A percentile compares a stretch with the other conserved stretches of the same genome.
Evolutionary conservation across 2,797 vertebrate species (phyloP).

Genomic region (Xenops minutus): DNA sequence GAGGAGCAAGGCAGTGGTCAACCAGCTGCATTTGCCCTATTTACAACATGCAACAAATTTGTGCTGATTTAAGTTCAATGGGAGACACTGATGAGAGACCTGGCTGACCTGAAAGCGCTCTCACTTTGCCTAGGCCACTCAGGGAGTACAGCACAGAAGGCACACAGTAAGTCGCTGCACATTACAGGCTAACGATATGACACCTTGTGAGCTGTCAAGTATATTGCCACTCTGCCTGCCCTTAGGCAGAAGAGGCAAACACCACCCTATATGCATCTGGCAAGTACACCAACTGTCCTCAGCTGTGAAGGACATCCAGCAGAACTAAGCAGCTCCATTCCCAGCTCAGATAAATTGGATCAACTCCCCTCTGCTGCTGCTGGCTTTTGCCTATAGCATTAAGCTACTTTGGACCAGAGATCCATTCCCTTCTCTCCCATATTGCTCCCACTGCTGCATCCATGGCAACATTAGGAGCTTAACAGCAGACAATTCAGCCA

Average conservation of each 20-base stretch:
- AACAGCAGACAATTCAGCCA: not conserved
- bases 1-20: not conserved
- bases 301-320: not conserved
- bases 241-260: slow-evolving; percentile 20
- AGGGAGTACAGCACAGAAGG: not conserved
- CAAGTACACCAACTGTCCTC: not conserved
- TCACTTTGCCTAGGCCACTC: not conserved
- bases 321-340: slow-evolving; percentile 3
- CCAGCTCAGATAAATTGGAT: slow-evolving; percentile 19
- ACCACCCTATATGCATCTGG: not conserved
- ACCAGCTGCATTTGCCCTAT: not conserved
- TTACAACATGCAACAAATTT: not conserved
- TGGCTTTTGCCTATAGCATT: slow-evolving; percentile 38
- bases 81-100: not conserved
- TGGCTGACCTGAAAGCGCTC: not conserved
- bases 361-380: not conserved
- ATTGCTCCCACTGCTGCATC: slow-evolving; percentile 25
- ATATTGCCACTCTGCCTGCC: not conserved
- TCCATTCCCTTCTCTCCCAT: not conserved
- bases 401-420: slow-evolving; percentile 36
- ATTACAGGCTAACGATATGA: slow-evolving; percentile 37
- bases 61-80: not conserved
- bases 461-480: slow-evolving; percentile 53
- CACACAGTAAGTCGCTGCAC: not conserved
- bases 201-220: slow-evolving; percentile 23